A percentile compares a stretch with the other conserved stretches of the same genome.
These are phyloP conservation scores for Oceanodroma leucorhoa DNA, from an alignment of 2,797 vertebrate genomes.

Conservation along the genomic window DNA sequence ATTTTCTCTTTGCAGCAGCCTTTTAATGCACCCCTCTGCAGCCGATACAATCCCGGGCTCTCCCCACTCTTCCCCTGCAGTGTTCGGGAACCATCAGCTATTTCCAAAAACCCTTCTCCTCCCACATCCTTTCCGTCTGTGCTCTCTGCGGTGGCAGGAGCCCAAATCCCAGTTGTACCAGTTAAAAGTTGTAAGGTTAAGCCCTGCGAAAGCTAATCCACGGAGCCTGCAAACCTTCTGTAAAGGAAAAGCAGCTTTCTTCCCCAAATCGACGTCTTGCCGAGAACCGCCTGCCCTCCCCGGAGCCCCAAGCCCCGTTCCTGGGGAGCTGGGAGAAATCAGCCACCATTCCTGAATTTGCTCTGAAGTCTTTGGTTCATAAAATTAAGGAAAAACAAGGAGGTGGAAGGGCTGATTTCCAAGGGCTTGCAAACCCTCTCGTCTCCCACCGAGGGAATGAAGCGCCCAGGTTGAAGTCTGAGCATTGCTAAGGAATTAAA, in stretches of 20 bases:
- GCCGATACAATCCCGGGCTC: not conserved
- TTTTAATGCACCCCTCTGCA: not conserved
- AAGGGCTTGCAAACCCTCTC: not conserved
- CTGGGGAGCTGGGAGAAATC: not conserved
- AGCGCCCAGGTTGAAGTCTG: rapidly evolving
- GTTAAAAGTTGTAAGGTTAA: not conserved
- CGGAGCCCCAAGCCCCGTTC: rapidly evolving
- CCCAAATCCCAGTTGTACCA: not conserved
- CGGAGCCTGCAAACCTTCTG: not conserved
- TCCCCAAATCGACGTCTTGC: not conserved
- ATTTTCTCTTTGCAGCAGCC: not conserved
- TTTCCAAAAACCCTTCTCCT: not conserved
- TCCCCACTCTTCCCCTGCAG: not conserved
- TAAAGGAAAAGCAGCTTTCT: not conserved
- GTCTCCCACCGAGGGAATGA: rapidly evolving
- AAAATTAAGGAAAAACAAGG: not conserved
- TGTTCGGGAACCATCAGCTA: rapidly evolving
- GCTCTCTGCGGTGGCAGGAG: not conserved
- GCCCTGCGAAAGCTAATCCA: not conserved
- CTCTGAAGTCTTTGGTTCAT: not conserved
- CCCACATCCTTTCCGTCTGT: not conserved
- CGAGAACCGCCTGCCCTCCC: not conserved
- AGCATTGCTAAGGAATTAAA: not conserved
- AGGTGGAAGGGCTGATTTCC: not conserved
- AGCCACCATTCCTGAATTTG: rapidly evolving